These are phyloP conservation scores for Morone chrysops DNA, from an alignment of 2,113 vertebrate species.

Conservation along the genomic window DNA sequence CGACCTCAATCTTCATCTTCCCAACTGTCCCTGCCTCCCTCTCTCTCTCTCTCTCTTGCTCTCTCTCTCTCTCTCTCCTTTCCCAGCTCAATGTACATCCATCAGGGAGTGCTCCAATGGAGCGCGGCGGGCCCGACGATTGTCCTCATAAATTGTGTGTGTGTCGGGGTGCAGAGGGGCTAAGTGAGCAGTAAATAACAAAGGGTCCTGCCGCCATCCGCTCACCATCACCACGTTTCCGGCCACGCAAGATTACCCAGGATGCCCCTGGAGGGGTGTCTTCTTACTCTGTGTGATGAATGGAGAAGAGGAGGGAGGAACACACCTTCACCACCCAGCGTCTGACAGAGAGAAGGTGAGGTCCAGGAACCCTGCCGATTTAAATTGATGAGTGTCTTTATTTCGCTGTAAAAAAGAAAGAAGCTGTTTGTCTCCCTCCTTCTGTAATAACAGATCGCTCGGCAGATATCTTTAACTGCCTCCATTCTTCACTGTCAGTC, in stretches of 20 bases:
- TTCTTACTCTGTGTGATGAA: constrained; percentile 80
- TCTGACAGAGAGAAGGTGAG: constrained; percentile 73
- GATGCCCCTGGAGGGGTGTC: constrained; percentile 77
- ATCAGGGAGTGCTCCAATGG: constrained; percentile 83
- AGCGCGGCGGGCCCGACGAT: constrained; percentile 82
- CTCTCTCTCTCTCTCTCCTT: constrained; percentile 46
- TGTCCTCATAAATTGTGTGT: constrained; percentile 89
- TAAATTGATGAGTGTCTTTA: constrained; percentile 88
- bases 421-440: constrained; percentile 82
- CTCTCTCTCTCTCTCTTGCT: constrained; percentile 33
- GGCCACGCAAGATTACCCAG: constrained; percentile 85
- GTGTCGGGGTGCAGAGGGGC: constrained; percentile 80
- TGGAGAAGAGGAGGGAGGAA: constrained; percentile 60
- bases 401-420: constrained; percentile 75
- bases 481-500: constrained; percentile 83
- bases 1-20: constrained; percentile 63
- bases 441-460: constrained; percentile 84
- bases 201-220: constrained; percentile 74
- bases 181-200: constrained; percentile 91
- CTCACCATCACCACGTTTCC: constrained; percentile 74
- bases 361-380: constrained; percentile 75
- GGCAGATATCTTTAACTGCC: constrained; percentile 83
- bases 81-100: constrained; percentile 74
- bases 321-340: constrained; percentile 48
- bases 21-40: constrained; percentile 27